Percentiles rank a stretch among this genome's conserved stretches.
These are phyloP conservation scores for Forbesichthys papilliferus DNA, from an alignment of 2,113 vertebrate species.

Conservation along the genomic window DNA sequence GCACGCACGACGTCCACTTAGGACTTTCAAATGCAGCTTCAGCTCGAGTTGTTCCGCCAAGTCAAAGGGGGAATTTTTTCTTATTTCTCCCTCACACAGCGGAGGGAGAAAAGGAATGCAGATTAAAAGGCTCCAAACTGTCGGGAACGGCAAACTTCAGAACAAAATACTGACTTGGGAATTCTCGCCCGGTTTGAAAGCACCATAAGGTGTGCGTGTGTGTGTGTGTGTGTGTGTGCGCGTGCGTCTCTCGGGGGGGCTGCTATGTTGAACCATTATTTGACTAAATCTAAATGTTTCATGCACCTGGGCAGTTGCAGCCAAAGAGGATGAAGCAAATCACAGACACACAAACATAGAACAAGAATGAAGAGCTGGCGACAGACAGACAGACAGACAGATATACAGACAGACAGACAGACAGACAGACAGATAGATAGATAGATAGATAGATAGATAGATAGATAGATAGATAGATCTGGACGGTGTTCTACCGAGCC, in stretches of 20 bases:
- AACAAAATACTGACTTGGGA: neutral
- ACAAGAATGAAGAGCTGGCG: neutral
- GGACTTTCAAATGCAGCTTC: slow-evolving; percentile 64
- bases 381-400: too few species aligned
- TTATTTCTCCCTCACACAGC: slow-evolving; percentile 24
- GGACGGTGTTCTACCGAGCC: neutral
- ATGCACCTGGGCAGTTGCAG: neutral
- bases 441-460: too few species aligned
- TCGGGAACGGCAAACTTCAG: slow-evolving; percentile 10
- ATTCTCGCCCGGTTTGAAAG: neutral
- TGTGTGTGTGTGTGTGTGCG: too few species aligned
- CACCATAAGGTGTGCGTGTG: neutral
- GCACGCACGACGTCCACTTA: slow-evolving; percentile 39
- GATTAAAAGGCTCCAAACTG: slow-evolving; percentile 44
- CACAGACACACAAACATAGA: neutral
- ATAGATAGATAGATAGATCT: too few species aligned
- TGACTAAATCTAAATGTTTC: neutral
- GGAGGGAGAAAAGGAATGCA: slow-evolving; percentile 34
- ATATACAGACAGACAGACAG: too few species aligned
- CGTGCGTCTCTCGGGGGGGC: neutral
- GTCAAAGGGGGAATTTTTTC: slow-evolving; percentile 40
- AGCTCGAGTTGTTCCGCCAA: slow-evolving; percentile 72
- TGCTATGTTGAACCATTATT: neutral
- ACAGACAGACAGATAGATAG: too few species aligned
- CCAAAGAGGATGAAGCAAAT: neutral